Evolutionary conservation across 2,113 vertebrate genomes (phyloP).

Genomic region (Prunella fulvescens): DNA sequence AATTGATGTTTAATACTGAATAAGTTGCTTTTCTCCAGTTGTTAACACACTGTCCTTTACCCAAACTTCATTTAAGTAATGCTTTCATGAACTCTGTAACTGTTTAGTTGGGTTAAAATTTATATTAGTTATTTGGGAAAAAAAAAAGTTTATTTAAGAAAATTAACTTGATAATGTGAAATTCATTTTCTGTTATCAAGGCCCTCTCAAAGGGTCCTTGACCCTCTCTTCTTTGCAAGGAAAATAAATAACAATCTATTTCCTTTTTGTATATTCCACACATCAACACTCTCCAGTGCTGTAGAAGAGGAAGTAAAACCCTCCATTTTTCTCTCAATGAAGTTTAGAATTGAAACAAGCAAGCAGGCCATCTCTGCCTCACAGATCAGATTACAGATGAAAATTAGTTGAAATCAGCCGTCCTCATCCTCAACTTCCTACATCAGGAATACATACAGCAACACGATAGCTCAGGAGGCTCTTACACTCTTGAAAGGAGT

Average conservation of each 20-base stretch:
- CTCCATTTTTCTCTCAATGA: background rate
- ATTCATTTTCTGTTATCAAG: background rate
- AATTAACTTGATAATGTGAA: background rate
- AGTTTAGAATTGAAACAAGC: background rate
- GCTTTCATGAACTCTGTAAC: background rate
- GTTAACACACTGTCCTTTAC: background rate
- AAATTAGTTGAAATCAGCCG: background rate
- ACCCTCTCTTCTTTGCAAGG: background rate
- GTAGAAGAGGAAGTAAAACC: background rate
- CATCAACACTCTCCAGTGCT: fast-evolving
- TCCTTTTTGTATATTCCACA: background rate
- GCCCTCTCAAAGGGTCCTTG: background rate
- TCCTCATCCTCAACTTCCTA: background rate
- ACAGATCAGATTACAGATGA: background rate
- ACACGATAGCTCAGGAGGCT: background rate
- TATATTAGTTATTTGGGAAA: fast-evolving
- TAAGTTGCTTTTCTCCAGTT: background rate
- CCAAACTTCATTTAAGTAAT: background rate
- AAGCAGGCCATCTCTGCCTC: background rate
- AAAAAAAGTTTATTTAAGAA: background rate
- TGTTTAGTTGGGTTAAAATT: background rate
- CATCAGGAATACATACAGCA: background rate
- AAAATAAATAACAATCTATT: background rate
- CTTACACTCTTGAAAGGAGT: background rate
- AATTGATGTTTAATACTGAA: background rate